Percentiles rank a stretch among this genome's conserved stretches.
These are phyloP conservation scores for Drosophila ambigua DNA, from an alignment of 1,140 invertebrate genomes.

Conservation along the genomic window DNA sequence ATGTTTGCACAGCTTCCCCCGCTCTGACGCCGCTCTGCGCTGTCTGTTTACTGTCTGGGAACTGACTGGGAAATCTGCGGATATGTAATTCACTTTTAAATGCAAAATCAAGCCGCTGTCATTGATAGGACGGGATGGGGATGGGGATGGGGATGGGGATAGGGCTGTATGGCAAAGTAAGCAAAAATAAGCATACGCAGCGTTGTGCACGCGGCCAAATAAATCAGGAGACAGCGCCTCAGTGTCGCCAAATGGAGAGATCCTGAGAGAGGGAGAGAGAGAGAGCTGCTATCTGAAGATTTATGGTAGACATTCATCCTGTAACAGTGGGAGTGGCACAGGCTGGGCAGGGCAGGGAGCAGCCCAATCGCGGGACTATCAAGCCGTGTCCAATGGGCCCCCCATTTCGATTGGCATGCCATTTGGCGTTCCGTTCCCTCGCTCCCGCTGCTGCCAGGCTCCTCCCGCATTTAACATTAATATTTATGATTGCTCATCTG, in stretches of 20 bases:
- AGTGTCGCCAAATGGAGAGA: slow-evolving; percentile 48
- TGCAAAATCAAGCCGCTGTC: slow-evolving; percentile 73
- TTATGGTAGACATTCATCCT: slow-evolving; percentile 50
- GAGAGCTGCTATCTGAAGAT: slow-evolving; percentile 45
- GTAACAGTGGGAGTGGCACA: background rate
- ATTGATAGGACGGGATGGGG: slow-evolving; percentile 56
- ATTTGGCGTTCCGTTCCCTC: slow-evolving; percentile 16
- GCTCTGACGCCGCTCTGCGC: background rate
- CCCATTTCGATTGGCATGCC: slow-evolving; percentile 37
- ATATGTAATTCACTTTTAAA: slow-evolving; percentile 78
- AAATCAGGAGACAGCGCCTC: slow-evolving; percentile 67
- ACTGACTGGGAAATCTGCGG: background rate
- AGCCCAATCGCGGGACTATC: slow-evolving; percentile 9
- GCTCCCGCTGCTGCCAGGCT: background rate
- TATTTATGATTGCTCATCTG: slow-evolving; percentile 80
- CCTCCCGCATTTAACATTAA: slow-evolving; percentile 74
- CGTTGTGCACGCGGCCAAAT: slow-evolving; percentile 69
- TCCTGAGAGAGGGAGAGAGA: background rate
- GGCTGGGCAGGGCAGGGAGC: no score
- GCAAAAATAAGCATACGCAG: slow-evolving; percentile 69
- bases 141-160: background rate
- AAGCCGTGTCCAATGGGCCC: slow-evolving; percentile 37
- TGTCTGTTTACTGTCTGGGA: slow-evolving; percentile 6
- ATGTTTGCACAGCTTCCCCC: slow-evolving; percentile 26
- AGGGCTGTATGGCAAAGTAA: background rate